Base-by-base conservation (phyloP, 2,113 vertebrate genomes). In the Condylura cristata region DNA sequence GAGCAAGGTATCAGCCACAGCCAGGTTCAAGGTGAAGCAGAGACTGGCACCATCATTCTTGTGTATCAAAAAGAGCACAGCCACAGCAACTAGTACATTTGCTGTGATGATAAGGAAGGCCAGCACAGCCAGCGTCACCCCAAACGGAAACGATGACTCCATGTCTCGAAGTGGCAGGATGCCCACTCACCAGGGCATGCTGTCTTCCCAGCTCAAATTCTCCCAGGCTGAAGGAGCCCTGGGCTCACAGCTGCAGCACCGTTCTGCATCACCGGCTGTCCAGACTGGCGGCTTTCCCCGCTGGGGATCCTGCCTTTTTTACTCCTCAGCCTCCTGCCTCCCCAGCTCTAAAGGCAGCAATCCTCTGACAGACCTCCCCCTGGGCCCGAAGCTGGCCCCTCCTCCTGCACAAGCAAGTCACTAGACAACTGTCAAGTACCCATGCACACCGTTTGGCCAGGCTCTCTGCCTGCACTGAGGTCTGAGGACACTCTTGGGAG, bases 1-100 rank as follows among this genome's bases (percentile, higher is more conserved):
- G 51, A 99, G 99, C 79, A 99, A 97, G 91, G 97, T 65, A 46
- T 99, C 99, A 0, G 99, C 99, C 26, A 99, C 61, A 0, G 99
- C 98, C 30, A 99, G 94, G 76, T 99, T 99, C 68, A 99, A 98
- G 65, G 99, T 98, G 1, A 99, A 99, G 39, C 98, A 99, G 97
- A 99, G 99, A 95, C 98, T 98, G 51, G 98, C 98, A 89, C 96
- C 98, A 44, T 98, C 96, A 0, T 95, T 99, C 95, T 98, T 99
- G 4, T 96, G 97, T 94, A 99, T 98, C 30, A 99, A 98, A 83
- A 97, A 83, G 1, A 99, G 95, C 26, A 99, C 96, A 6, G 98
- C 97, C 0, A 97, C 30, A 0, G 98, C 98, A 95, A 99, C 98
- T 26, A 99, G 94, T 28, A 91, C 28, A 6, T 99, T 99, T 95